Conservation (phyloP, 2,888 invertebrate species). For the Lampropteryx suffumata region DNA sequence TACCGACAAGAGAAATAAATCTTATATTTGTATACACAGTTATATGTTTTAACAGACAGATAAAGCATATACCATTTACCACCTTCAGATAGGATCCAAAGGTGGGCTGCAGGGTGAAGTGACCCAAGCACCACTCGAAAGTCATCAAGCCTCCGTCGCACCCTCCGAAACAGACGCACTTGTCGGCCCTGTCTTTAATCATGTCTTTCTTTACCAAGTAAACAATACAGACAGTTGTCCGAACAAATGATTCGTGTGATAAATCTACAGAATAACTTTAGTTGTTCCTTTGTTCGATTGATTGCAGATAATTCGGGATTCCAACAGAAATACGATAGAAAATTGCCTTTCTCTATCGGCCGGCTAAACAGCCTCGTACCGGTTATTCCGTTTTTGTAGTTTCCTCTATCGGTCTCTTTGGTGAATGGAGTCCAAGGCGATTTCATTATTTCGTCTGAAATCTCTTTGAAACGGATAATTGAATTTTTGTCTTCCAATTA, state of each 20-base stretch:
- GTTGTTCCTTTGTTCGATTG: constrained; percentile 70
- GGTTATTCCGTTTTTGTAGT: constrained; percentile 24
- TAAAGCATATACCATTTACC: constrained; percentile 3
- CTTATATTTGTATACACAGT: too few relatives aligned
- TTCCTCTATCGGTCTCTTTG: constrained; percentile 27
- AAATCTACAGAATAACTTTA: constrained; percentile 64
- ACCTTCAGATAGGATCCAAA: not conserved
- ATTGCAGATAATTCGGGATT: constrained; percentile 71
- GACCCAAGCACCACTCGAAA: constrained; percentile 34
- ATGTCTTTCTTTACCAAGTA: constrained; percentile 41
- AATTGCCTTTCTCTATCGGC: constrained; percentile 31
- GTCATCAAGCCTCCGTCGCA: constrained; percentile 40
- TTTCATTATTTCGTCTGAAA: constrained; percentile 15
- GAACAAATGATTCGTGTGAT: constrained; percentile 66
- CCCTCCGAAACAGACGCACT: constrained; percentile 31
- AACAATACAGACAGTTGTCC: constrained; percentile 49
- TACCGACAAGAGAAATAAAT: too few relatives aligned
- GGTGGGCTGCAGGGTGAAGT: constrained; percentile 21
- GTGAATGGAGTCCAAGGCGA: constrained; percentile 16
- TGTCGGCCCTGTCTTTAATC: constrained; percentile 28
- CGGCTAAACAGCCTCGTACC: constrained; percentile 25
- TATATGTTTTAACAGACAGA: too few relatives aligned
- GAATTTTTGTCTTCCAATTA: constrained; percentile 17
- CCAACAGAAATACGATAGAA: constrained; percentile 39
- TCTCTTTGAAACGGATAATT: constrained; percentile 21